These are phyloP conservation scores for Coleophora flavipennella DNA, from an alignment of 2,888 invertebrate species.

Conservation along the genomic window DNA sequence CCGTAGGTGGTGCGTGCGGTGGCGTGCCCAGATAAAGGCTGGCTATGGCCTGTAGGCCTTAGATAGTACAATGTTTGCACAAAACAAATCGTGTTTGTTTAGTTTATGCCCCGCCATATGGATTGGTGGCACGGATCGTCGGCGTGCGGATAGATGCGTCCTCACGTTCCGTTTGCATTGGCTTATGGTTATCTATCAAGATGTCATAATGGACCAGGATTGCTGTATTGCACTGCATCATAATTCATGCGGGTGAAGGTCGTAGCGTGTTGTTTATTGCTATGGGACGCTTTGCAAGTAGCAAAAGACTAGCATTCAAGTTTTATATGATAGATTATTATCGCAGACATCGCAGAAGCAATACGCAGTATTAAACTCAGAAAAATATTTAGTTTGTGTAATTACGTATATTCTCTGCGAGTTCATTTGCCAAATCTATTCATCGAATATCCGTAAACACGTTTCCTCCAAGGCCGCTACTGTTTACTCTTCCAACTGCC, in stretches of 20 bases:
- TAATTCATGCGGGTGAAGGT: too few species aligned
- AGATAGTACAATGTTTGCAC: conserved; percentile 56
- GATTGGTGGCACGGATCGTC: conserved; percentile 46
- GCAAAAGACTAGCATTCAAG: too few species aligned
- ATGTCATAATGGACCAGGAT: conserved; percentile 1
- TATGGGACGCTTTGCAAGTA: too few species aligned
- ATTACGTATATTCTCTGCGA: conserved; percentile 18
- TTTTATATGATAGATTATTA: too few species aligned
- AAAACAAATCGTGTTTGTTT: conserved; percentile 60
- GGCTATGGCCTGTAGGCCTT: conserved; percentile 33
- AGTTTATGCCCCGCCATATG: conserved; percentile 38
- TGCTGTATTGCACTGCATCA: neutral
- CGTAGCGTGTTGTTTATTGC: too few species aligned
- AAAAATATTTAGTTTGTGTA: conserved; percentile 4
- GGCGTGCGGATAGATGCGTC: conserved; percentile 39
- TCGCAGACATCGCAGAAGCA: too few species aligned
- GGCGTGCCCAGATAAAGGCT: conserved; percentile 40
- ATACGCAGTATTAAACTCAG: too few species aligned
- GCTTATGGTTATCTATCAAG: conserved; percentile 30
- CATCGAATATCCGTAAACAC: conserved; percentile 56
- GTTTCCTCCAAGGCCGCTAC: conserved; percentile 43
- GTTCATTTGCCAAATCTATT: conserved; percentile 48
- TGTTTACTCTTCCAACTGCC: conserved; percentile 44
- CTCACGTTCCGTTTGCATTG: conserved; percentile 60
- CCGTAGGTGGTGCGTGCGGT: conserved; percentile 38